Base-by-base conservation (phyloP, 2,113 vertebrate genomes). In the Geococcyx californianus region DNA sequence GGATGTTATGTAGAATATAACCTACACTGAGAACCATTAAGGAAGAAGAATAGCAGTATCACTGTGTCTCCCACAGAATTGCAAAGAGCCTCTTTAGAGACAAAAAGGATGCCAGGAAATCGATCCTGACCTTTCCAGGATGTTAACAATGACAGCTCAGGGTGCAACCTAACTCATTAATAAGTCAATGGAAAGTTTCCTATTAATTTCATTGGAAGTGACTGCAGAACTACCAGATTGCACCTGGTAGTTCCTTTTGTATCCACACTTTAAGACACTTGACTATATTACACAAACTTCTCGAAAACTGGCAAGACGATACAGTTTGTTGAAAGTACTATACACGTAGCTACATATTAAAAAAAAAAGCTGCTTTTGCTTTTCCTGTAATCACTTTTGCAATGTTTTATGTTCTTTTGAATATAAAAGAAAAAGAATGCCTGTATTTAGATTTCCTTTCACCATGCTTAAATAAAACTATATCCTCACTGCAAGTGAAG, bases 101-200 rank as follows among this genome's bases (percentile, higher is more conserved):
- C 49, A 56, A 88, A 91, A 83, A 88, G 17, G 40, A 84, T 93
- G 88, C 54, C 89, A 94, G 55, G 62, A 96, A 94, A 95, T 94
- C 73, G 6, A 96, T 94, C 18, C 40, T 69, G 92, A 92, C 88
- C 93, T 93, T 96, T 95, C 83, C 16, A 7, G 90, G 60, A 72
- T 45, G 29, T 80, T n/a, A 95, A 56, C 80, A 93, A 64, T 64
- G 76, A 89, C 76, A 92, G 80, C 38, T 40, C 36, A 78, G 92
- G 83, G 77, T 63, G 73, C 73, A 89, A 42, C 69, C 68, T 56
- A 90, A 93, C 52, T 92, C 90, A 89, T 90, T 96, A 90, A 80
- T 47, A 63, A 94, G 68, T 84, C 90, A 75, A 7, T 58, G 62
- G 64, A 89, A 96, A 89, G 64, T 92, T 84, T 96, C 84, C 86